Conservation (phyloP, 2,888 invertebrate genomes). For the Alsophila aescularia region DNA sequence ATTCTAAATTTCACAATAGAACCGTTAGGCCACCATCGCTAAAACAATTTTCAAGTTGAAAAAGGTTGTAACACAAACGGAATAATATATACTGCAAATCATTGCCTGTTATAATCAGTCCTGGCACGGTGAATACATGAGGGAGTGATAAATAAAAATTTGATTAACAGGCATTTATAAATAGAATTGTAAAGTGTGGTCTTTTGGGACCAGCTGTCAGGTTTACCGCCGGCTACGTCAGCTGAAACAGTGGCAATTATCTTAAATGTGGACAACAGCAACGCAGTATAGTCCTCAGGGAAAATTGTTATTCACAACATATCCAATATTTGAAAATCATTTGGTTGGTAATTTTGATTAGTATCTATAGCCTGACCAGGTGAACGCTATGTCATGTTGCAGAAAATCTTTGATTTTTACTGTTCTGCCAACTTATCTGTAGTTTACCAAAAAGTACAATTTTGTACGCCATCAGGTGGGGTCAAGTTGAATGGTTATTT, state of each 20-base stretch:
- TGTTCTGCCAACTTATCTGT: no score
- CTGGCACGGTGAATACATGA: slow-evolving; percentile 12
- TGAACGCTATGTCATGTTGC: no score
- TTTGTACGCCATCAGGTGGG: no score
- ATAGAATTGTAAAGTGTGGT: slow-evolving; percentile 79
- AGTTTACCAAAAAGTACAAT: no score
- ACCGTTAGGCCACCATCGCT: no score
- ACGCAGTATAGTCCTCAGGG: slow-evolving; percentile 75
- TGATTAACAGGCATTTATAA: slow-evolving; percentile 80
- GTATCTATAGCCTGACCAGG: background rate
- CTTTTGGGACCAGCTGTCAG: slow-evolving; percentile 76
- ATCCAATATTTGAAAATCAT: slow-evolving; percentile 70
- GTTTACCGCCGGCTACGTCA: slow-evolving; percentile 76
- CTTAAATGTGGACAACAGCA: slow-evolving; percentile 84
- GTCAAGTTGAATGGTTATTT: no score
- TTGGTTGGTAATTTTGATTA: background rate
- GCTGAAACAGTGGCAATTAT: slow-evolving; percentile 82
- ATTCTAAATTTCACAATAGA: no score
- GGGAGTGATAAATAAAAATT: slow-evolving; percentile 70
- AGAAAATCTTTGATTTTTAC: no score
- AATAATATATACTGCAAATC: background rate
- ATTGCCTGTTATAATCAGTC: slow-evolving; percentile 11
- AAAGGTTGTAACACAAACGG: no score
- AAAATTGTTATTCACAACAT: slow-evolving; percentile 81
- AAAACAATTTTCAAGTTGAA: no score